These are phyloP conservation scores for Musca domestica DNA, from an alignment of 1,140 invertebrate genomes.

Conservation along the genomic window DNA sequence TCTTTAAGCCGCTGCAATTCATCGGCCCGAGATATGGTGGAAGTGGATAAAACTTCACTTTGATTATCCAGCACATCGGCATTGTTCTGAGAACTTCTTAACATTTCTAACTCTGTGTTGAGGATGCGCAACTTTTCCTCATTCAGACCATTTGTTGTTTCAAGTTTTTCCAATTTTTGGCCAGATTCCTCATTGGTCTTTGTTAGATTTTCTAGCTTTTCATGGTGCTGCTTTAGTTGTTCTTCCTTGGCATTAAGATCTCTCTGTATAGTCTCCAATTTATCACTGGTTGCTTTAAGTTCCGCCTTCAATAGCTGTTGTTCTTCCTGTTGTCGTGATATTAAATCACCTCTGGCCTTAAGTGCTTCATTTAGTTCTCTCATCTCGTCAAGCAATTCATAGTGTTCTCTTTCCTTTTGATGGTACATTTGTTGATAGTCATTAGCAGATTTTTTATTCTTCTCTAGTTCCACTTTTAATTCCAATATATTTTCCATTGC, in stretches of 20 bases:
- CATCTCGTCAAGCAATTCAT: slow-evolving; percentile 65
- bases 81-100: neutral
- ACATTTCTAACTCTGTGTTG: slow-evolving; percentile 31
- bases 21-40: slow-evolving; percentile 66
- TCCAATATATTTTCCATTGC: slow-evolving; percentile 15
- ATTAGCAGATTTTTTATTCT: slow-evolving; percentile 38
- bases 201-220: slow-evolving; percentile 22
- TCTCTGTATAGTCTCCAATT: slow-evolving; percentile 38
- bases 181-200: slow-evolving; percentile 30
- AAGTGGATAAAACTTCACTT: slow-evolving; percentile 66
- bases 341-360: slow-evolving; percentile 65
- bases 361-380: slow-evolving; percentile 69
- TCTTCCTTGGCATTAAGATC: slow-evolving; percentile 30
- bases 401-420: slow-evolving; percentile 62
- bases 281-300: slow-evolving; percentile 34
- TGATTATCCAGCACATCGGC: slow-evolving; percentile 38
- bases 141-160: slow-evolving; percentile 45
- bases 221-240: slow-evolving; percentile 34
- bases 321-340: slow-evolving; percentile 64
- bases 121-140: slow-evolving; percentile 36
- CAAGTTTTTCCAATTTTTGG: slow-evolving; percentile 38
- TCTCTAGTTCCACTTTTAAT: slow-evolving; percentile 19
- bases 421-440: slow-evolving; percentile 57
- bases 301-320: slow-evolving; percentile 55
- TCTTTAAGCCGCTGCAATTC: slow-evolving; percentile 65